These are phyloP conservation scores for Pollicipes pollicipes DNA, from an alignment of 1,140 invertebrate genomes.

Conservation along the genomic window DNA sequence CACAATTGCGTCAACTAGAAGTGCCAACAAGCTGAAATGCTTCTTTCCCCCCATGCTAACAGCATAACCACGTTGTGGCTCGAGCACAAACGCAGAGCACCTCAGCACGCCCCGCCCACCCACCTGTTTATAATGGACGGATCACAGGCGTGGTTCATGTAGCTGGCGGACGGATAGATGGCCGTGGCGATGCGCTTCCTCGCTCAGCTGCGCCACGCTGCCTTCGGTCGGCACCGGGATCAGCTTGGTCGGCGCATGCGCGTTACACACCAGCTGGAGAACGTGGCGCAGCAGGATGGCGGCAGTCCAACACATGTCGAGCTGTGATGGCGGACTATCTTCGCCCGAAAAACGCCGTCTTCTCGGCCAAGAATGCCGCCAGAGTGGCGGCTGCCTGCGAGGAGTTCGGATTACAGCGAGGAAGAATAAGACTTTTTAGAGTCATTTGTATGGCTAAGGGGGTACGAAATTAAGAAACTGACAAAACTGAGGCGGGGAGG, in stretches of 20 bases:
- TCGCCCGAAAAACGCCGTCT: slow-evolving; percentile 33
- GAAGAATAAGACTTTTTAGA: slow-evolving; percentile 8
- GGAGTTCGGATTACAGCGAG: slow-evolving; percentile 10
- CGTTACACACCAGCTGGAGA: slow-evolving; percentile 59
- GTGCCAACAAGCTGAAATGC: background rate
- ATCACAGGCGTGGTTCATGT: slow-evolving; percentile 81
- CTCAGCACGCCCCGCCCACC: background rate
- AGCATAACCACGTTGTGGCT: too few relatives aligned
- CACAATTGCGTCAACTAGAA: too few relatives aligned
- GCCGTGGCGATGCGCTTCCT: slow-evolving; percentile 56
- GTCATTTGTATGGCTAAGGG: background rate
- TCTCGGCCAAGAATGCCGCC: slow-evolving; percentile 32
- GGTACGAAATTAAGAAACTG: background rate
- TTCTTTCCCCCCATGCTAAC: too few relatives aligned
- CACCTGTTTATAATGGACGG: slow-evolving; percentile 25
- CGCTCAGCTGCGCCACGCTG: slow-evolving; percentile 24
- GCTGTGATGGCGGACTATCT: slow-evolving; percentile 24
- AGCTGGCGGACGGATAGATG: slow-evolving; percentile 68
- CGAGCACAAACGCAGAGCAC: background rate
- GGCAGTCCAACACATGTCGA: slow-evolving; percentile 39
- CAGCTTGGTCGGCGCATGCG: slow-evolving; percentile 45
- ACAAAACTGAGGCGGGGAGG: too few relatives aligned
- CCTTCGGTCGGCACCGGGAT: slow-evolving; percentile 12
- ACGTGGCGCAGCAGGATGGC: slow-evolving; percentile 47
- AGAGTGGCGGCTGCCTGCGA: slow-evolving; percentile 40